Percentiles rank a stretch among this genome's conserved stretches.
These are phyloP conservation scores for Cyclophora punctaria DNA, from an alignment of 2,888 invertebrate genomes.

Conservation along the genomic window DNA sequence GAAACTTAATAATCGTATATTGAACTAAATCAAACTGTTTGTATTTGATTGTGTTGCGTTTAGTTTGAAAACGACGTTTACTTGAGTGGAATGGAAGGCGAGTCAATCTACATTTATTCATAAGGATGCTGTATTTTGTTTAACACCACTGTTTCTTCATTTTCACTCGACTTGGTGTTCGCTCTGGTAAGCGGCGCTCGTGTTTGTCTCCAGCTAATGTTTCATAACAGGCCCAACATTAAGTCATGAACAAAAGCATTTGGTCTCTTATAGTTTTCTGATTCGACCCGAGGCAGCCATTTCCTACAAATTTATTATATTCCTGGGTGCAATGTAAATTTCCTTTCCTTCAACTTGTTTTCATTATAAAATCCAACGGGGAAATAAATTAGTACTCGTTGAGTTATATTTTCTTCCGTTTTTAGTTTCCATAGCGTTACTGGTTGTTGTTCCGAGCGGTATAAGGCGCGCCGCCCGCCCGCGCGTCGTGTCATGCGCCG, in stretches of 20 bases:
- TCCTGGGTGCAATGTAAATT: constrained; percentile 7
- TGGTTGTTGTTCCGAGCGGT: too few relatives aligned
- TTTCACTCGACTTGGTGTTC: too few relatives aligned
- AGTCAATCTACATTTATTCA: too few relatives aligned
- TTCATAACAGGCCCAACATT: too few relatives aligned
- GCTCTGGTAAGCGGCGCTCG: too few relatives aligned
- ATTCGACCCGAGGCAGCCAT: background rate
- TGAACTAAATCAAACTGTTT: constrained; percentile 15
- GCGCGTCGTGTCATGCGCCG: too few relatives aligned
- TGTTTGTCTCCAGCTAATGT: too few relatives aligned
- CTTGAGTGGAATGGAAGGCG: too few relatives aligned
- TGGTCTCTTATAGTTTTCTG: constrained; percentile 2
- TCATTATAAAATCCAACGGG: constrained; percentile 6
- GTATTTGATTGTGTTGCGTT: constrained; percentile 1
- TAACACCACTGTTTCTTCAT: too few relatives aligned
- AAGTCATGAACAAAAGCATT: too few relatives aligned
- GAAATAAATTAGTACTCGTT: constrained; percentile 1
- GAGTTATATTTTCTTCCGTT: background rate
- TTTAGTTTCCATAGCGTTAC: background rate
- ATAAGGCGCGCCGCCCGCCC: too few relatives aligned
- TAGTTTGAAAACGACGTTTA: background rate
- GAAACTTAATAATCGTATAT: constrained; percentile 17
- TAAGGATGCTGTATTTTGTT: too few relatives aligned
- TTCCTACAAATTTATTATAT: constrained; percentile 5
- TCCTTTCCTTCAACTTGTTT: constrained; percentile 11